Conservation (phyloP, 2,797 vertebrate species). For the Ctenopoma multispine region DNA sequence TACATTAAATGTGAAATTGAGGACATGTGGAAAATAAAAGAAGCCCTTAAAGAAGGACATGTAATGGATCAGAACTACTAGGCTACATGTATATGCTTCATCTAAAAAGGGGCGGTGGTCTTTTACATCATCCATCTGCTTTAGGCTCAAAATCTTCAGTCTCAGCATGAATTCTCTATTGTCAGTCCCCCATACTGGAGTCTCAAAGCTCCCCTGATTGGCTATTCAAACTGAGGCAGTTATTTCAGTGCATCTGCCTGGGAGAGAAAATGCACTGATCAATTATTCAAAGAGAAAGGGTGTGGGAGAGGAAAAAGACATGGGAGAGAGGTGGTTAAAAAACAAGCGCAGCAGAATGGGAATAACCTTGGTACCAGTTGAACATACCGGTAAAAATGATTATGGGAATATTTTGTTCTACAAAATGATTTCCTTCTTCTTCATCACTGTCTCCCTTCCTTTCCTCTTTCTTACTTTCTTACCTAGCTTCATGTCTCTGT, state of each 20-base stretch:
- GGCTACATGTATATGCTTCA: not conserved
- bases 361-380: constrained; percentile 35
- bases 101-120: constrained; percentile 9
- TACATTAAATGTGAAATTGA: constrained; percentile 13
- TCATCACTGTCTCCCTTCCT: not conserved
- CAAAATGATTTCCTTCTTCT: constrained; percentile 8
- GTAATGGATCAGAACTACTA: constrained; percentile 7
- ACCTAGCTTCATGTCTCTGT: constrained; percentile 11
- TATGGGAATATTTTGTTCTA: constrained; percentile 12
- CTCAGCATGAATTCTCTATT: constrained; percentile 40
- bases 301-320: constrained; percentile 52
- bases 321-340: constrained; percentile 38
- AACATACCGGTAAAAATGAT: constrained; percentile 29
- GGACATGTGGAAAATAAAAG: not conserved
- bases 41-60: not conserved
- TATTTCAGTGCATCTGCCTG: constrained; percentile 62
- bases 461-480: constrained; percentile 12
- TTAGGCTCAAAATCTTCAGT: constrained; percentile 17
- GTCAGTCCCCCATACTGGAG: constrained; percentile 36
- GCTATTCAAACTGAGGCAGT: constrained; percentile 62
- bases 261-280: constrained; percentile 74
- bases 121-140: constrained; percentile 39
- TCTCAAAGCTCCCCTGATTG: constrained; percentile 54
- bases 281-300: constrained; percentile 82
- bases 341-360: constrained; percentile 33